phyloP scores from a whole-genome alignment of 2,888 invertebrate species.

The Diaphora mendica region DNA sequence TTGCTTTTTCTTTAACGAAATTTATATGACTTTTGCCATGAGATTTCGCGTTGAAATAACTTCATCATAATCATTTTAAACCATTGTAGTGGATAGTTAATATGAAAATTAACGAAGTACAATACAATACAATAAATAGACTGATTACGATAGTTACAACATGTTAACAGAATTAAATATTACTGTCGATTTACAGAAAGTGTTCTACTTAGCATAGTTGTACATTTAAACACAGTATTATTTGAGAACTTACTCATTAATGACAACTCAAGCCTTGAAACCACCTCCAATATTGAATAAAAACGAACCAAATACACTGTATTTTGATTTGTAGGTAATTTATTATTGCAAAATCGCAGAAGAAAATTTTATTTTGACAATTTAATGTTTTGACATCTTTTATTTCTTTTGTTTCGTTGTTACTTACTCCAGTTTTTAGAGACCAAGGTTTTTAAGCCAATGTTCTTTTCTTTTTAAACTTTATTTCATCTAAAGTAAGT shows the following conservation, averaged over 20 bases:
- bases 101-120: not conserved
- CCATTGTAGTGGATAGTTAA: not conserved
- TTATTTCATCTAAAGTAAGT: not conserved
- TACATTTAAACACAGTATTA: not conserved
- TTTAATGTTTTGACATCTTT: conserved; percentile 23
- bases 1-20: not conserved
- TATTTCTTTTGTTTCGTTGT: not conserved
- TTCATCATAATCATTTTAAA: not conserved
- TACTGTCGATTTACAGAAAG: not conserved
- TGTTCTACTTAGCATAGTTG: conserved; percentile 9
- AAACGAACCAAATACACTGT: conserved; percentile 13
- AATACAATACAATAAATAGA: not conserved
- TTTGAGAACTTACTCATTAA: conserved; percentile 41
- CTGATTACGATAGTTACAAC: not conserved
- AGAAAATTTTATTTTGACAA: conserved; percentile 32
- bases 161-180: not conserved
- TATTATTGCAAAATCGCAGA: conserved; percentile 28
- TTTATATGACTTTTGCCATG: not conserved
- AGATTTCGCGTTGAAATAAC: not conserved
- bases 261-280: conserved; percentile 24
- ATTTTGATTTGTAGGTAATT: not conserved
- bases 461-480: not conserved
- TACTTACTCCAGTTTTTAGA: not conserved
- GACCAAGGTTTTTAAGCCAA: not conserved
- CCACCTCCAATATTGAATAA: conserved; percentile 12